These are phyloP conservation scores for Cryptocheilus praepositus DNA, from an alignment of 2,888 invertebrate genomes.

Conservation along the genomic window DNA sequence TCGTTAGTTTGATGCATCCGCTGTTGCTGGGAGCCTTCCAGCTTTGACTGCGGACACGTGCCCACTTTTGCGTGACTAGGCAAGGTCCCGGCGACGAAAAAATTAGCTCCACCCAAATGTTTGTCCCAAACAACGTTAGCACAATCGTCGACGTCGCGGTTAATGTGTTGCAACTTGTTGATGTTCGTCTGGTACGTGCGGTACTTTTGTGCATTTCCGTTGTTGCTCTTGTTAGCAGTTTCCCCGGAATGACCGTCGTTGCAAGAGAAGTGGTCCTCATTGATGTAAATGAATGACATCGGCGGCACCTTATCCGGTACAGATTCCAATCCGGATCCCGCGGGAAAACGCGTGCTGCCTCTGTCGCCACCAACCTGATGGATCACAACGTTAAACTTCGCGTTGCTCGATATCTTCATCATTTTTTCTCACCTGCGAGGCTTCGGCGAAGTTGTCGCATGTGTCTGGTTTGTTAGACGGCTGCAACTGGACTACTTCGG, in stretches of 20 bases:
- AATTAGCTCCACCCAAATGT: no score
- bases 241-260: not conserved
- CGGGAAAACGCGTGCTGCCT: slow-evolving; percentile 43
- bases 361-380: slow-evolving; percentile 15
- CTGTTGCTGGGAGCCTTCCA: no score
- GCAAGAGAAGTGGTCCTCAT: slow-evolving; percentile 48
- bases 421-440: slow-evolving; percentile 4
- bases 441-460: slow-evolving; percentile 9
- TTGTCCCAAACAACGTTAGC: no score
- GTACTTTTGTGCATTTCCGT: slow-evolving; percentile 8
- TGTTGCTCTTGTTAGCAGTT: not conserved
- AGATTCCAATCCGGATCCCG: slow-evolving; percentile 46
- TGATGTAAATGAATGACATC: slow-evolving; percentile 41
- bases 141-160: not conserved
- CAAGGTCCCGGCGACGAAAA: no score
- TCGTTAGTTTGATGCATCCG: not conserved
- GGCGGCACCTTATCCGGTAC: slow-evolving; percentile 46
- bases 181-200: slow-evolving; percentile 30
- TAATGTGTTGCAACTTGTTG: slow-evolving; percentile 34
- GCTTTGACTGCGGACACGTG: no score
- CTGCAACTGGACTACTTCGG: slow-evolving; percentile 66
- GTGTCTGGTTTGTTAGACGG: slow-evolving; percentile 14
- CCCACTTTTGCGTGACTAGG: no score
- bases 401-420: not conserved
- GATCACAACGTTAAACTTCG: slow-evolving; percentile 26